Conservation (phyloP, 2,888 invertebrate species). For the Laspeyria flexula region DNA sequence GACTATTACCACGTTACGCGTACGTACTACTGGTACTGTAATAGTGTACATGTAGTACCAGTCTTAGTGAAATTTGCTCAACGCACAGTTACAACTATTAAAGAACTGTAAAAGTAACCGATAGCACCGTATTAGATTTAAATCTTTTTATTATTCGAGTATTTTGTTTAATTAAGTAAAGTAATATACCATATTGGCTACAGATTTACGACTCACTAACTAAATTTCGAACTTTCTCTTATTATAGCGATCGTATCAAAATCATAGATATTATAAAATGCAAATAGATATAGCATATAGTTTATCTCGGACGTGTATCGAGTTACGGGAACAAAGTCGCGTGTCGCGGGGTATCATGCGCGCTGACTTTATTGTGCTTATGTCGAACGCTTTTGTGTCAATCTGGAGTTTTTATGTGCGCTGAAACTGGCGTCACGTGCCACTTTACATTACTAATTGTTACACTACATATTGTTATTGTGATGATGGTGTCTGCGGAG, state of each 20-base stretch:
- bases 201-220: slow-evolving; percentile 20
- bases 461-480: not conserved
- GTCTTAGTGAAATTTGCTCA: not conserved
- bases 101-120: slow-evolving; percentile 7
- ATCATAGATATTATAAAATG: slow-evolving; percentile 25
- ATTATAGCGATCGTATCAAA: slow-evolving; percentile 21
- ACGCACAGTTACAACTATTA: not conserved
- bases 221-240: slow-evolving; percentile 25
- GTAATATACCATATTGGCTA: slow-evolving; percentile 14
- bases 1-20: too few species aligned
- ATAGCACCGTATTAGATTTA: slow-evolving; percentile 11
- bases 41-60: too few species aligned
- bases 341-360: not conserved
- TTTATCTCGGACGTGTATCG: not conserved
- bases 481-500: not conserved
- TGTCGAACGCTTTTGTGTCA: not conserved
- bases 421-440: not conserved
- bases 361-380: not conserved
- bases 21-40: too few species aligned
- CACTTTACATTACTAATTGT: slow-evolving; percentile 3
- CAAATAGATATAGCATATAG: slow-evolving; percentile 15
- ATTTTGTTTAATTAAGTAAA: slow-evolving; percentile 27
- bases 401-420: not conserved
- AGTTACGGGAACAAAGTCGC: not conserved
- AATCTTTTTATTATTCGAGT: slow-evolving; percentile 19